Evolutionary conservation across 2,113 vertebrate species (phyloP), one percentile per base, ranked within the genome.

Genomic region (Misgurnus mizolepis): DNA sequence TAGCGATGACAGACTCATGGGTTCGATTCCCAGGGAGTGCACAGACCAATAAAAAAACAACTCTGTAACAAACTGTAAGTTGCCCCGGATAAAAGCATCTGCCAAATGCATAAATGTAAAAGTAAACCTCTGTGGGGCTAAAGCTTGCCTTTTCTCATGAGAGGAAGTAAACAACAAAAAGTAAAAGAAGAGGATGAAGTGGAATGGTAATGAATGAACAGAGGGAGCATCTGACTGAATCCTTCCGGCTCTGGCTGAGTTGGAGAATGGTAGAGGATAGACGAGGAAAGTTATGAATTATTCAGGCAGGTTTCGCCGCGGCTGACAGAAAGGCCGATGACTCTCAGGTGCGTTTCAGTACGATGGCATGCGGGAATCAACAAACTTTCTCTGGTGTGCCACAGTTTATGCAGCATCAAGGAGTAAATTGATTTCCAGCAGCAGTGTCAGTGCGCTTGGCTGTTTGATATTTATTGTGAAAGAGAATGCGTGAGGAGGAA

Each of bases 341-440:
- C 50, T 84, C 79, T 80, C 76, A 81, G 82, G 80, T 85, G 80
- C 60, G 39, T 66, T 72, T 64, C 40, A 10, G 12, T 15, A 60
- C 7, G 22, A 43, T 14, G 6, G 61, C 49, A 71, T 75, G 40
- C 8, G 14, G 27, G 67, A 75, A 71, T 58, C 18, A 43, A 45
- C 27, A 66, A 80, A 72, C 67, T 49, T 67, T 50, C 47, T 56
- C 64, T 74, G 66, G 67, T 53, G 12, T 67, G 77, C 60, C 56
- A 80, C 72, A 81, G 83, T 84, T 86, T 85, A 82, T 71, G 86
- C 72, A 81, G 84, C 83, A 84, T 83, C 84, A 85, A 82, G 76
- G 79, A 80, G 73, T 84, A 79, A 82, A 85, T 77, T 78, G 80
- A 86, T 85, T 86, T 83, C 73, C 77, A 64, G 12, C 56, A 67